These are phyloP conservation scores for Ptilonorhynchus violaceus DNA, from an alignment of 2,113 vertebrate species.

Conservation along the genomic window DNA sequence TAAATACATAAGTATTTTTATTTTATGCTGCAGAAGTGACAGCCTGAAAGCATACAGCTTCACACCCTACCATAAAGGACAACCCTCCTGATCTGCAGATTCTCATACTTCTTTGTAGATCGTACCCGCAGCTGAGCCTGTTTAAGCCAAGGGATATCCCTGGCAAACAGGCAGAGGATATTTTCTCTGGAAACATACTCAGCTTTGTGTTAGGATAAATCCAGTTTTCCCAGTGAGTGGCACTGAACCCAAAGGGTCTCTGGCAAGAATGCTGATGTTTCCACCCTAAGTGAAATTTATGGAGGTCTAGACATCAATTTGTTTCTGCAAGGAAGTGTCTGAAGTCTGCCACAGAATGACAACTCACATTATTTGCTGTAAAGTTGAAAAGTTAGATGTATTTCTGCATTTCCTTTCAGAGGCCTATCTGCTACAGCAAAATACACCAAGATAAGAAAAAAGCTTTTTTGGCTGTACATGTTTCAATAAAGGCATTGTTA, in stretches of 20 bases:
- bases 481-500: constrained; percentile 52
- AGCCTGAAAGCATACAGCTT: not conserved
- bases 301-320: not conserved
- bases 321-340: not conserved
- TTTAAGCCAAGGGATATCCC: not conserved
- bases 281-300: not conserved
- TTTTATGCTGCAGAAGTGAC: not conserved
- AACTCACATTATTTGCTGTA: not conserved
- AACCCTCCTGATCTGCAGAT: not conserved
- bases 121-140: not conserved
- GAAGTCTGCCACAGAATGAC: not conserved
- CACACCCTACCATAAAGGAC: not conserved
- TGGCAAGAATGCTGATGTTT: not conserved
- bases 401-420: not conserved
- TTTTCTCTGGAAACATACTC: not conserved
- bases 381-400: not conserved
- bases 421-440: not conserved
- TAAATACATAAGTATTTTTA: not conserved
- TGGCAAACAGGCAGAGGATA: not conserved
- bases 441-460: constrained; percentile 31
- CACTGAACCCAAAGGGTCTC: not conserved
- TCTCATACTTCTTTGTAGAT: not conserved
- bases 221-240: not conserved
- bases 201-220: not conserved
- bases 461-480: not conserved